These are phyloP conservation scores for Gymnoscopelus braueri DNA, from an alignment of 2,797 vertebrate species.

Conservation along the genomic window DNA sequence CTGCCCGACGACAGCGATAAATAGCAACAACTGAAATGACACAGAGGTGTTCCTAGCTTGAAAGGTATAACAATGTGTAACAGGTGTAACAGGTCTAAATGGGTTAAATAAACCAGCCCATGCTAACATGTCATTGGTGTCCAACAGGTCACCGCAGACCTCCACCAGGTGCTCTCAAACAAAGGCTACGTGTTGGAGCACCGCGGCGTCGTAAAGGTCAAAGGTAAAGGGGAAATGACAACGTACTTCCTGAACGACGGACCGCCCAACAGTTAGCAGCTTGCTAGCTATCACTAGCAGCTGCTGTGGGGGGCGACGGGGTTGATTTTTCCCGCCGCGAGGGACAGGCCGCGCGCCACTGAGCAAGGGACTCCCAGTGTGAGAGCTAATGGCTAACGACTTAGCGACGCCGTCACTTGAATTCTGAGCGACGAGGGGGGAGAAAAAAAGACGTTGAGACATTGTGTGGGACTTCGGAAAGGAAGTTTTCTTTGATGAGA, in stretches of 20 bases:
- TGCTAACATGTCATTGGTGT: too few species aligned
- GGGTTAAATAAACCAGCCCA: too few species aligned
- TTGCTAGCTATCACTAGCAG: slow-evolving; percentile 75
- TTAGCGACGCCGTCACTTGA: slow-evolving; percentile 78
- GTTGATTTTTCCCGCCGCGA: slow-evolving; percentile 44
- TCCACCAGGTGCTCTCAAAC: slow-evolving; percentile 89
- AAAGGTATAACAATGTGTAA: too few species aligned
- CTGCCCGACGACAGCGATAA: too few species aligned
- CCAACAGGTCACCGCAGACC: slow-evolving; percentile 91
- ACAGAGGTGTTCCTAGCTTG: too few species aligned
- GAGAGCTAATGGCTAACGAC: slow-evolving; percentile 72
- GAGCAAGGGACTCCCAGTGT: slow-evolving; percentile 71
- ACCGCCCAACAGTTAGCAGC: slow-evolving; percentile 89
- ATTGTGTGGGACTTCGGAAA: slow-evolving; percentile 54
- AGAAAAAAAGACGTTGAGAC: slow-evolving; percentile 42
- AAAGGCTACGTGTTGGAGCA: slow-evolving; percentile 94
- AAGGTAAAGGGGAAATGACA: slow-evolving; percentile 97
- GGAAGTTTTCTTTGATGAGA: slow-evolving; percentile 67
- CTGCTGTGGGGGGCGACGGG: slow-evolving; percentile 43
- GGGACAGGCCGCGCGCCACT: slow-evolving; percentile 58
- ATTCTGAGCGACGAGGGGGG: slow-evolving; percentile 63
- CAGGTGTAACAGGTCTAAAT: too few species aligned
- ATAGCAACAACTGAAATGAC: too few species aligned
- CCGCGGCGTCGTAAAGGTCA: slow-evolving; percentile 93
- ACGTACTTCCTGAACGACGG: slow-evolving; percentile 96